Evolutionary conservation across 2,113 vertebrate genomes (phyloP).

Genomic region (Vidua macroura): DNA sequence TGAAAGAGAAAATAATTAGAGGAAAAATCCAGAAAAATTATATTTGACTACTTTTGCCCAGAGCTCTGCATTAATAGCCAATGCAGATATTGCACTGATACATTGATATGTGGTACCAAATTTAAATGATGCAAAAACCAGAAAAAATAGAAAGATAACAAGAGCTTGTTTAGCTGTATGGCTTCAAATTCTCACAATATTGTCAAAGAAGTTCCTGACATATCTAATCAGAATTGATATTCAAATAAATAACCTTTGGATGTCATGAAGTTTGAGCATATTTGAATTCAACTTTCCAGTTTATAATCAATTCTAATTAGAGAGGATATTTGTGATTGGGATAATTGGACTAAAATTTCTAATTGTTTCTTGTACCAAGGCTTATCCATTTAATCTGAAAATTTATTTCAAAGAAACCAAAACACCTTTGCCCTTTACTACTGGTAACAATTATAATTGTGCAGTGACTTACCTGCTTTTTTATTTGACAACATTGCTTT

Average conservation of each 20-base stretch:
- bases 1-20: neutral
- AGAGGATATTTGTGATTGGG: neutral
- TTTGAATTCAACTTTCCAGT: neutral
- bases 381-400: neutral
- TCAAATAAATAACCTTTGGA: neutral
- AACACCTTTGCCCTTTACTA: neutral
- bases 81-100: neutral
- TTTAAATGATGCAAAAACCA: neutral
- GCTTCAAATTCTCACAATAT: neutral
- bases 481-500: conserved; percentile 46
- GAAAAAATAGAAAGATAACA: neutral
- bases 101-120: neutral
- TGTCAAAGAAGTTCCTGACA: neutral
- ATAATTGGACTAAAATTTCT: neutral
- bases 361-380: neutral
- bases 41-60: neutral
- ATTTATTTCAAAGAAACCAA: neutral
- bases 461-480: neutral
- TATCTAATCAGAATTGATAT: neutral
- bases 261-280: neutral
- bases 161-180: neutral
- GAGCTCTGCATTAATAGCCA: neutral
- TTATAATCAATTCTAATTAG: neutral
- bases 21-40: neutral
- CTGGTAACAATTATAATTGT: neutral